A percentile compares a stretch with the other conserved stretches of the same genome.
These are phyloP conservation scores for Misgurnus anguillicaudatus DNA, from an alignment of 2,113 vertebrate genomes.

Conservation along the genomic window DNA sequence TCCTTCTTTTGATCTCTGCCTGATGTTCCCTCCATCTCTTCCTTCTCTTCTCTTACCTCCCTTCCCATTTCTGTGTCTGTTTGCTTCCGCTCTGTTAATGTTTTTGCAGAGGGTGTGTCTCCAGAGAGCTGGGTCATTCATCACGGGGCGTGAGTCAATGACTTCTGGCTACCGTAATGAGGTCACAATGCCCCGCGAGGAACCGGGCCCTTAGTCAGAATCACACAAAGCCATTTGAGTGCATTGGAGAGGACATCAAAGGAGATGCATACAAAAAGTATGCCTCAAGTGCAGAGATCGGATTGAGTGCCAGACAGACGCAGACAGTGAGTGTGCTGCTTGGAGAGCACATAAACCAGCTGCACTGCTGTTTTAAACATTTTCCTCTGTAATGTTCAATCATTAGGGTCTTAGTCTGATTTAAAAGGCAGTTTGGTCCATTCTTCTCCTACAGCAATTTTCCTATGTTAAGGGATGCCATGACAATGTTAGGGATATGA, in stretches of 20 bases:
- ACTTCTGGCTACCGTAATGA: slow-evolving; percentile 71
- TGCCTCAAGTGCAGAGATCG: background rate
- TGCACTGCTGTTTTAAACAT: slow-evolving; percentile 25
- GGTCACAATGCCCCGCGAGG: slow-evolving; percentile 61
- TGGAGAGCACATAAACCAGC: slow-evolving; percentile 26
- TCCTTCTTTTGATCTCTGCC: slow-evolving; percentile 51
- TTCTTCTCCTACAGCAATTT: slow-evolving; percentile 31
- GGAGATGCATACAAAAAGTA: slow-evolving; percentile 14
- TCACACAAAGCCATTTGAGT: slow-evolving; percentile 51
- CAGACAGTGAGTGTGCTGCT: slow-evolving; percentile 1
- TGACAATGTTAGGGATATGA: slow-evolving; percentile 36
- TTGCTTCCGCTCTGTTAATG: slow-evolving; percentile 54
- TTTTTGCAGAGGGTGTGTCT: slow-evolving; percentile 61
- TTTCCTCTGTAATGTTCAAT: slow-evolving; percentile 35
- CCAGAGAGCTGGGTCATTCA: slow-evolving; percentile 67
- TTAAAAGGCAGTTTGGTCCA: slow-evolving; percentile 30
- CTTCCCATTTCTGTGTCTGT: slow-evolving; percentile 4
- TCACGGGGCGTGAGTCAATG: slow-evolving; percentile 72
- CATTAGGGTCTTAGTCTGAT: background rate
- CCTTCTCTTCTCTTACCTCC: slow-evolving; percentile 14
- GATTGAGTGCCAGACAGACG: slow-evolving; percentile 25
- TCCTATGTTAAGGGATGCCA: slow-evolving; percentile 29
- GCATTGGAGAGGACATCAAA: slow-evolving; percentile 54
- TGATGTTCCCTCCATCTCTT: slow-evolving; percentile 54
- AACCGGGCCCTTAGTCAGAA: slow-evolving; percentile 59